Percentiles rank a stretch among this genome's conserved stretches.
Evolutionary conservation across 2,113 vertebrate genomes (phyloP).

Genomic region (Cyprinodon tularosa): DNA sequence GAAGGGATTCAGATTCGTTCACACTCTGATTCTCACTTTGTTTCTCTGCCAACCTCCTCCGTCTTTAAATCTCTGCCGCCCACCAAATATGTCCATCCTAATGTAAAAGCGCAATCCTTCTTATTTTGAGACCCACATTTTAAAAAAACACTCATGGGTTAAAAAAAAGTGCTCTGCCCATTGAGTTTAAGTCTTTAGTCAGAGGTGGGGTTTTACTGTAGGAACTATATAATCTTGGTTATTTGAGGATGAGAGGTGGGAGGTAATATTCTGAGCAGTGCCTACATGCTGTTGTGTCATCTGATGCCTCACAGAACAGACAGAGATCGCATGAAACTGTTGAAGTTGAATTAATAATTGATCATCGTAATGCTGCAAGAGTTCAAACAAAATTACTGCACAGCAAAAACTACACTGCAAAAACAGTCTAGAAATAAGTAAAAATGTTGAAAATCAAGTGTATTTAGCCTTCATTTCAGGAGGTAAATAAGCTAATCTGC

Average conservation of each 20-base stretch:
- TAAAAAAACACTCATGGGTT: neutral
- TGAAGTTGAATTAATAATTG: slow-evolving; percentile 56
- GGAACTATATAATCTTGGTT: neutral
- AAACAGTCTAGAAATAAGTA: no score
- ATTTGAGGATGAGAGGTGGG: neutral
- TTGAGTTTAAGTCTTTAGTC: neutral
- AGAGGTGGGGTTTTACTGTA: no score
- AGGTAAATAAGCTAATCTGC: no score
- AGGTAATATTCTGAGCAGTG: slow-evolving; percentile 2
- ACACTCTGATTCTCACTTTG: neutral
- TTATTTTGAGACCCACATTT: neutral
- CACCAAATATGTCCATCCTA: neutral
- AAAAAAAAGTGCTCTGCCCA: neutral
- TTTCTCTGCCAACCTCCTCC: neutral
- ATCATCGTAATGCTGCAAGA: slow-evolving; percentile 61
- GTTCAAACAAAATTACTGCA: slow-evolving; percentile 20
- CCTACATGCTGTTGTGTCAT: slow-evolving; percentile 57
- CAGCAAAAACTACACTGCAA: slow-evolving; percentile 7
- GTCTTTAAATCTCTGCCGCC: neutral
- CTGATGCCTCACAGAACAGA: slow-evolving; percentile 51
- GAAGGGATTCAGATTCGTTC: neutral
- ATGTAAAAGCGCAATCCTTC: neutral
- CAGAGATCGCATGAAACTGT: slow-evolving; percentile 32
- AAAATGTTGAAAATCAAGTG: no score
- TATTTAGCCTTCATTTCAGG: no score